Percentiles rank a stretch among this genome's conserved stretches.
phyloP scores from a whole-genome alignment of 35 echinoderm and acorn worm species.

The Hemicentrotus pulcherrimus region DNA sequence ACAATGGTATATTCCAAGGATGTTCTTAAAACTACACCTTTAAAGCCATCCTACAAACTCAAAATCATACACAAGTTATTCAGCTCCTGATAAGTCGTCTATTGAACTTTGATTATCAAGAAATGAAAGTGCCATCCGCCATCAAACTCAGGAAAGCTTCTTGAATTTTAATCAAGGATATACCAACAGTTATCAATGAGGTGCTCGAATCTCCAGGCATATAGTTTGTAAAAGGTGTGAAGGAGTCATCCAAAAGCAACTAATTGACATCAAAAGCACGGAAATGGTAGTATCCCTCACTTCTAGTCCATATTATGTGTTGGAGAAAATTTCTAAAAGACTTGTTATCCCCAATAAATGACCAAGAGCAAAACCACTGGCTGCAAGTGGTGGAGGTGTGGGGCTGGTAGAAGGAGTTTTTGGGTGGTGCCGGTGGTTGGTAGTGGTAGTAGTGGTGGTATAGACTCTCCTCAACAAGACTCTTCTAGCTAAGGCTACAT shows the following conservation, averaged over 20 bases:
- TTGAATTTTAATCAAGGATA: not conserved
- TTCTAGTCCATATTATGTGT: not conserved
- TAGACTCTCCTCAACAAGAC: not conserved
- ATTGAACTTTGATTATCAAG: not conserved
- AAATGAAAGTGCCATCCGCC: not conserved
- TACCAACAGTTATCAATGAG: not conserved
- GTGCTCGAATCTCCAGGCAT: not conserved
- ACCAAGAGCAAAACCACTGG: not conserved
- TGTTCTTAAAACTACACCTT: not conserved
- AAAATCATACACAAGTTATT: not conserved
- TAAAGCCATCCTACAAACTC: not conserved
- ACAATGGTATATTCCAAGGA: not conserved
- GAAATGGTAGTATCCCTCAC: not conserved
- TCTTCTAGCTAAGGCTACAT: constrained; percentile 11
- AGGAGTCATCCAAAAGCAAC: not conserved
- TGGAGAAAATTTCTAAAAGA: not conserved
- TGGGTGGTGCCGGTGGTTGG: constrained; percentile 11
- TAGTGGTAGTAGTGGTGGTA: not conserved
- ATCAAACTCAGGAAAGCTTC: not conserved
- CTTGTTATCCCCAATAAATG: not conserved
- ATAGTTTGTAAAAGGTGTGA: not conserved
- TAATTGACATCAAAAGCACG: not conserved
- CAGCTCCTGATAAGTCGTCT: not conserved
- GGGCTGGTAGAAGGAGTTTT: not conserved
- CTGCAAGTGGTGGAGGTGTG: constrained; percentile 8